phyloP scores from a whole-genome alignment of 2,113 vertebrate genomes.

The Erythrocercus mccallii region DNA sequence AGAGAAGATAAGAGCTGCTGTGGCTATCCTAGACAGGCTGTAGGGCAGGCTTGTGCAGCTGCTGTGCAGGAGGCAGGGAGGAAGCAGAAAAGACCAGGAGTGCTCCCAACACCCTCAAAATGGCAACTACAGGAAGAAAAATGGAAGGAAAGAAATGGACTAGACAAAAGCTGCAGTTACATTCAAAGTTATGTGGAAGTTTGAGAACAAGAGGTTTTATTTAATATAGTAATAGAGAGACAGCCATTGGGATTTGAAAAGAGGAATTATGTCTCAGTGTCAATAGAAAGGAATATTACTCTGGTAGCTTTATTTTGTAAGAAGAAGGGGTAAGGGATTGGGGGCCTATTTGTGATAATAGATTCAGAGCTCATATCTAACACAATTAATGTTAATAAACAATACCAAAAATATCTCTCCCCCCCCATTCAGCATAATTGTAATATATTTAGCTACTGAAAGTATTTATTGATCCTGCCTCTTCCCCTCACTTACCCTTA shows the following conservation, averaged over 20 bases:
- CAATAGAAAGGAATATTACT: neutral
- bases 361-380: neutral
- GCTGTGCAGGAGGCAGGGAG: neutral
- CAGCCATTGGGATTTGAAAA: neutral
- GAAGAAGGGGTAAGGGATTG: neutral
- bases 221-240: neutral
- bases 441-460: neutral
- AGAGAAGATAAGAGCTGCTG: neutral
- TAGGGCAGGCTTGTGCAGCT: neutral
- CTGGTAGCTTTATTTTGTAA: neutral
- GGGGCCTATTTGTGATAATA: neutral
- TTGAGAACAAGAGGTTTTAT: neutral
- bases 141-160: neutral
- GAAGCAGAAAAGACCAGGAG: neutral
- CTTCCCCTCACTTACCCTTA: neutral
- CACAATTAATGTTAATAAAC: neutral
- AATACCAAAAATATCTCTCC: neutral
- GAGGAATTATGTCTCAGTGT: neutral
- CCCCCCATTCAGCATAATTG: neutral
- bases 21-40: neutral
- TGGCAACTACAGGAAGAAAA: neutral
- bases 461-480: neutral
- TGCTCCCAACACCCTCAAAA: neutral
- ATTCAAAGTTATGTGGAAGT: neutral
- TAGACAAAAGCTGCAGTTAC: neutral